Base-by-base conservation (phyloP, 2,797 vertebrate species). In the Okamejei kenojei region DNA sequence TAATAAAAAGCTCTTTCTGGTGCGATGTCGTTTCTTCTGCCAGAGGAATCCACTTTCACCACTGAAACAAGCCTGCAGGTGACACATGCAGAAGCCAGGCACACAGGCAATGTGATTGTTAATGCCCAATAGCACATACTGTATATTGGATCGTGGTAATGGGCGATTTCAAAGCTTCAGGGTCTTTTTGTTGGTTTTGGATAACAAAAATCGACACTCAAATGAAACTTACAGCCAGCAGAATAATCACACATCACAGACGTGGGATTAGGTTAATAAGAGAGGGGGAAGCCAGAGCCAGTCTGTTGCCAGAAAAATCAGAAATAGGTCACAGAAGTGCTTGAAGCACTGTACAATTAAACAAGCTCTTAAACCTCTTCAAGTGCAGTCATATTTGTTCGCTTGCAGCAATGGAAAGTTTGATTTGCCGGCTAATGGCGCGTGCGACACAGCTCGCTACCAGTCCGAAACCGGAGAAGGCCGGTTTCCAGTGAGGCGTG, bases 11-110 rank as follows among this genome's bases (percentile, higher is more conserved):
- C 29, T 61, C 10, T 9, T 45, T 54, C 29, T 58, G 11, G 10
- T 3, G 35, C 32, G 73, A 65, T 21, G 8, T 74, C 29, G 23
- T 9, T 73, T 15, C 21, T 11, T 54, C 32, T 6, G 68, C 88
- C 88, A 71, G 2, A 91, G 5, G 88, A 86, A n/a, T 91, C 86
- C 35, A 32, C n/a, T 90, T 90, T 68, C 63, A 86, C 10, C 78
- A 71, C n/a, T 3, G 11, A 32, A 32, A 71, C 65, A 90, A 90
- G 65, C 32, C 32, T 45, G 32, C 11, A 9, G 35, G 21, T 32
- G 68, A 91, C 9, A 91, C 21, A 21, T 71, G 10, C 35, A 35
- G 13, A 26, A 71, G 8, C 9, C 65, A 45, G 35, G 17, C 23
- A 71, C 26, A n/a, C 29, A 23, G 10, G 29, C 58, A n/a, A 54